A percentile compares a stretch with the other conserved stretches of the same genome.
Evolutionary conservation across 2,888 invertebrate genomes (phyloP).

Genomic region (Acanthosoma haemorrhoidale): DNA sequence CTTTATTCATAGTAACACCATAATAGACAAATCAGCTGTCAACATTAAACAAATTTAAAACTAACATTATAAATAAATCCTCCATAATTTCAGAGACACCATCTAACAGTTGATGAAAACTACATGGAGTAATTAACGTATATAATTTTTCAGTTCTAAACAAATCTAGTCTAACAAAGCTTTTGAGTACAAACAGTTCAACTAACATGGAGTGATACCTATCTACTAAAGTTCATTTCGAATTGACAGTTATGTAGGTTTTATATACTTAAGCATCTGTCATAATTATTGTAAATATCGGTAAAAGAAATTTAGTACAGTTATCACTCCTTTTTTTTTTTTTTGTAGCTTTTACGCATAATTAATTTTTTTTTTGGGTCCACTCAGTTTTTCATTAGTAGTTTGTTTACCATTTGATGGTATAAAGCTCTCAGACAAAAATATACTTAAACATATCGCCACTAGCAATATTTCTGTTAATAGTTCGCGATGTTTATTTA

Average conservation of each 20-base stretch:
- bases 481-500: no score
- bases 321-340: not conserved
- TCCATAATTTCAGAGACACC: not conserved
- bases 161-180: conserved; percentile 23
- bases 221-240: not conserved
- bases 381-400: not conserved
- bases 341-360: not conserved
- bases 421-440: conserved; percentile 5
- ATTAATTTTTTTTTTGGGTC: not conserved
- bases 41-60: not conserved
- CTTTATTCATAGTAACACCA: not conserved
- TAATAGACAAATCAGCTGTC: not conserved
- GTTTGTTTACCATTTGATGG: not conserved
- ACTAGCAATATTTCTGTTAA: not conserved
- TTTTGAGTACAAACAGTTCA: conserved; percentile 20
- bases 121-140: not conserved
- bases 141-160: conserved; percentile 12
- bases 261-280: not conserved
- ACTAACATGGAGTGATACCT: conserved; percentile 19
- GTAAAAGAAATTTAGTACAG: not conserved
- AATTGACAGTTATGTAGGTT: not conserved
- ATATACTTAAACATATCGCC: not conserved
- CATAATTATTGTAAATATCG: not conserved
- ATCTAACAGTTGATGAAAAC: not conserved
- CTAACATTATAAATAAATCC: not conserved